A percentile compares a stretch with the other conserved stretches of the same genome.
Conservation (phyloP, 2,797 vertebrate genomes). For the Spatula versicolor region DNA sequence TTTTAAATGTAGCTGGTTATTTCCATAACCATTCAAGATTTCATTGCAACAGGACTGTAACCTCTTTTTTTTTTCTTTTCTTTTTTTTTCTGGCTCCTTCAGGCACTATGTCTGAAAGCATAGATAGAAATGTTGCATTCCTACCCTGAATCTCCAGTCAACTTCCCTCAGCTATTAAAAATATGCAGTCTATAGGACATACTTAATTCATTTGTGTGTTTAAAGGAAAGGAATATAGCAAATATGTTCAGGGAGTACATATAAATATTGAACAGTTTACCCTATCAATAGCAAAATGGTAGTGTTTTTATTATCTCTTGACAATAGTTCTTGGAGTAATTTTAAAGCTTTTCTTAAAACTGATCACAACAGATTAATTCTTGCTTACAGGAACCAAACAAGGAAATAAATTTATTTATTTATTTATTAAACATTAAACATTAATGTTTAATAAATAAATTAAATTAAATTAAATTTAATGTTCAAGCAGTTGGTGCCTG, state of each 20-base stretch:
- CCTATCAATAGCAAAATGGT: background rate
- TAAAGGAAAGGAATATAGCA: accelerated
- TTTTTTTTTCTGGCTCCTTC: background rate
- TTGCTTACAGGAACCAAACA: background rate
- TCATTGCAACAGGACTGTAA: background rate
- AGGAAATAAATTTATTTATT: background rate
- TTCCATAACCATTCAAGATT: background rate
- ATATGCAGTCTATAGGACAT: background rate
- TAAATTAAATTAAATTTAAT: too few species aligned
- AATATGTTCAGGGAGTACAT: too few species aligned
- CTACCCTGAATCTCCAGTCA: background rate
- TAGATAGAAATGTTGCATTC: background rate
- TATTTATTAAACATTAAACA: too few species aligned
- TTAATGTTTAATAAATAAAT: too few species aligned
- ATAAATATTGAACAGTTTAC: background rate
- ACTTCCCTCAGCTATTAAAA: background rate
- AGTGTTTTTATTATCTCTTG: background rate
- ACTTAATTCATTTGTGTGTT: background rate
- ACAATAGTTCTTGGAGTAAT: background rate
- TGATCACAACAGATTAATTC: background rate
- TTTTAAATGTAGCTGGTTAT: background rate
- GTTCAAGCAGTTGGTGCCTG: background rate
- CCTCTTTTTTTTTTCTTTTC: accelerated
- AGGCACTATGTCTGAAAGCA: background rate
- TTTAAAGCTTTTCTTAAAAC: background rate